Conservation (phyloP, 2,113 vertebrate species). For the Ahaetulla prasina region DNA sequence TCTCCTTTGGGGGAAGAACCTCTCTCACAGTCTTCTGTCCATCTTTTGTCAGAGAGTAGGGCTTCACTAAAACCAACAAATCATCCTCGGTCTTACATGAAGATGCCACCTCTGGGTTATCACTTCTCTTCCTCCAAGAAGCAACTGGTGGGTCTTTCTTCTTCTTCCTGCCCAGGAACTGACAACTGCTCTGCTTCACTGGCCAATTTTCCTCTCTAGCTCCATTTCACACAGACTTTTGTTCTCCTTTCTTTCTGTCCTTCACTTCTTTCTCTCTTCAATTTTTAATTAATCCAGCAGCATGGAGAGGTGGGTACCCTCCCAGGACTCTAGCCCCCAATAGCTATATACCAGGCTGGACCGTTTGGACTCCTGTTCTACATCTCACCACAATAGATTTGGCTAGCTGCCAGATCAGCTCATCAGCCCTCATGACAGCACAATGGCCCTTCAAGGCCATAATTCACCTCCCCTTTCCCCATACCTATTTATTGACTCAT, state of each 20-base stretch:
- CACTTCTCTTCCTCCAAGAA: neutral
- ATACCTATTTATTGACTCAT: neutral
- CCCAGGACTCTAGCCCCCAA: neutral
- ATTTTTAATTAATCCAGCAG: neutral
- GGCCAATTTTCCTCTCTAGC: neutral
- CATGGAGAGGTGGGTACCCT: neutral
- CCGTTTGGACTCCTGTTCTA: neutral
- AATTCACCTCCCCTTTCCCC: neutral
- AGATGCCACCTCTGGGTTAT: neutral
- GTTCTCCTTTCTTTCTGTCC: neutral
- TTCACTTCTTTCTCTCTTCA: neutral
- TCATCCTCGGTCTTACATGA: neutral
- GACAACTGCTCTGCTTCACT: neutral
- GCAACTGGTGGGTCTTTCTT: neutral
- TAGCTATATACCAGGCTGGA: neutral
- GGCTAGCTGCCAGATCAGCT: neutral
- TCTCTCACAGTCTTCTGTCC: neutral
- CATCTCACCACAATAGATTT: neutral
- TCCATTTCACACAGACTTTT: neutral
- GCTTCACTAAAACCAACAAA: neutral
- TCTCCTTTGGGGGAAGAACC: neutral
- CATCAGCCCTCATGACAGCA: neutral
- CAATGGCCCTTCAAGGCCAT: neutral
- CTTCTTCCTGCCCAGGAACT: neutral
- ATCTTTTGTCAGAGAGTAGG: neutral